Conservation (phyloP, 2,797 vertebrate species). For the Cynodonichthys magdalenae region DNA sequence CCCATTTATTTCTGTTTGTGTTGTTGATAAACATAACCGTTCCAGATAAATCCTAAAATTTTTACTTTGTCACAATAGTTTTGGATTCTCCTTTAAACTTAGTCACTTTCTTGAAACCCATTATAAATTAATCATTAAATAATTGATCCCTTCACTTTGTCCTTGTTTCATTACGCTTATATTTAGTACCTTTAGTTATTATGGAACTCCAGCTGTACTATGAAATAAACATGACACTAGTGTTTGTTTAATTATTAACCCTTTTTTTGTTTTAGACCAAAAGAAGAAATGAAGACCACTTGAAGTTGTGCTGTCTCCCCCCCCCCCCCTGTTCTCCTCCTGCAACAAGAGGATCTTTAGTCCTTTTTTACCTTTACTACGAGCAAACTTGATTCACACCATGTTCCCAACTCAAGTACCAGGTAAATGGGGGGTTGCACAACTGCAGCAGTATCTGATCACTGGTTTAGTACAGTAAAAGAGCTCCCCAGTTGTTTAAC, state of each 20-base stretch:
- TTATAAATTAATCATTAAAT: too few relatives aligned
- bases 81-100: too few relatives aligned
- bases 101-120: too few relatives aligned
- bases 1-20: too few relatives aligned
- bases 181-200: too few relatives aligned
- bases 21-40: too few relatives aligned
- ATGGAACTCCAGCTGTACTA: too few relatives aligned
- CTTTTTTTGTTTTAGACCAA: slow-evolving; percentile 76
- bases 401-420: not conserved
- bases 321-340: slow-evolving; percentile 38
- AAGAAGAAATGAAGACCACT: slow-evolving; percentile 82
- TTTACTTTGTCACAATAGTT: too few relatives aligned
- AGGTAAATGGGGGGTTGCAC: not conserved
- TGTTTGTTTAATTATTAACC: not conserved
- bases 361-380: slow-evolving; percentile 71
- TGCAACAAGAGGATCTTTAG: slow-evolving; percentile 64
- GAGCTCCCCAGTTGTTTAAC: not conserved
- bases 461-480: not conserved
- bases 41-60: too few relatives aligned
- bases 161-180: too few relatives aligned
- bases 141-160: too few relatives aligned
- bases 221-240: too few relatives aligned
- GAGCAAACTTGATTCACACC: slow-evolving; percentile 54
- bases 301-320: slow-evolving; percentile 61
- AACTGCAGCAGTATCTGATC: not conserved